Base-by-base conservation (phyloP, 2,888 invertebrate species). In the Habroteleia sp. region DNA sequence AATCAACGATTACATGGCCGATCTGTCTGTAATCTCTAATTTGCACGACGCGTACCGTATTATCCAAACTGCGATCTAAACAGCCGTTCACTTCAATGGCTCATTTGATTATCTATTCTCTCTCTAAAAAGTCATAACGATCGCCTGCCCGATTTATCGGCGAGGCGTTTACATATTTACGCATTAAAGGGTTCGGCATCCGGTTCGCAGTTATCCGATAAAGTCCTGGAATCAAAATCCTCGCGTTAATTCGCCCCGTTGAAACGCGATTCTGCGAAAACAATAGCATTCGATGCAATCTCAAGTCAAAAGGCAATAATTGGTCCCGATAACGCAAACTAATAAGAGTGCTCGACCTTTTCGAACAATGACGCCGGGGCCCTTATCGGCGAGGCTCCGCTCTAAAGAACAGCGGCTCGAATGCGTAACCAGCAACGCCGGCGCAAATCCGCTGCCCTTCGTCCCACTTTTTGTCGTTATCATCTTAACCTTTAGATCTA, bases 321-420 rank as follows among this genome's bases (percentile, higher is more conserved):
- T 69, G 58, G 63, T 23, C 23, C 76, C 65, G 68, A 76, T 73
- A 76, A 69, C 44, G 58, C 48, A 27, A 44, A 37, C 41, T 69
- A 73, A 73, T 72, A 76, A 76, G 60, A 63, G 65, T 60, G 41
- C 72, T 72, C 63, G 68, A 76, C 65, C 69, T 65, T 73, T 63
- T 33, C 65, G 17, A 68, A 76, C 73, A 76, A 76, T 76, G 63
- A 58, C 68, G 17, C 35, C 29, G 13, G 48, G 50, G 11, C 31
- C 48, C 60, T 54, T 69, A 63, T 73, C 69, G 17, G 29, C 23
- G 42, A 31, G 41, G 58, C 68, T 72, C 50, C 29, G 41, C 35
- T 25, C 41, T 41, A 23, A 52, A 72, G 58, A 66, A 58, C 42
- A 33, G 10, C 48, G 41, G 42, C 48, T 33, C 35, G 72, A 35